Evolutionary conservation across 2,113 vertebrate genomes (phyloP).

Genomic region (Marcusenius ussheri): DNA sequence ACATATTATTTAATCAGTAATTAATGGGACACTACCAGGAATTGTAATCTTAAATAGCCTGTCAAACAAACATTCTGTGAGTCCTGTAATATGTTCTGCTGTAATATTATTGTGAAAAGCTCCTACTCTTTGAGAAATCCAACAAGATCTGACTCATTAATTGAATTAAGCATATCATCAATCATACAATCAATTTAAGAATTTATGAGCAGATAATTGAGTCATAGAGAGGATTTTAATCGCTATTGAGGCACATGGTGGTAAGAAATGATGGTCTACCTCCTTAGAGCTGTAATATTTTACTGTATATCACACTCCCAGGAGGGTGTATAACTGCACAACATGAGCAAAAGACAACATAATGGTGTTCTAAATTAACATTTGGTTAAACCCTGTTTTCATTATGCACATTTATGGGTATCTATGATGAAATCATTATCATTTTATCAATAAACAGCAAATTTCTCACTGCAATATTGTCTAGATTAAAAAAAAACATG

Average conservation of each 20-base stretch:
- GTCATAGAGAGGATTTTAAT: not conserved
- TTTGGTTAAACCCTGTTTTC: not conserved
- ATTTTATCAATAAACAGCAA: not conserved
- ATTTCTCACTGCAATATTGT: not conserved
- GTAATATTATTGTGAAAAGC: not conserved
- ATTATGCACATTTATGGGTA: not conserved
- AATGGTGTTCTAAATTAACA: not conserved
- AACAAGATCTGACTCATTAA: conserved; percentile 2
- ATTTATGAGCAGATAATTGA: conserved; percentile 11
- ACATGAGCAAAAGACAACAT: not conserved
- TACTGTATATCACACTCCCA: not conserved
- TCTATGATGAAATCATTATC: not conserved
- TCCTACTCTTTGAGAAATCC: not conserved
- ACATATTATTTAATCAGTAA: conserved; percentile 12
- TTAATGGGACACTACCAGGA: conserved; percentile 11
- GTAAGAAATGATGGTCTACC: conserved; percentile 1
- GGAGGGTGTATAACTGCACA: not conserved
- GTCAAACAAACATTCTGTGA: not conserved
- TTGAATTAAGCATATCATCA: conserved; percentile 13
- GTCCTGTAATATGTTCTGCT: not conserved
- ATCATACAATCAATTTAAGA: conserved; percentile 9
- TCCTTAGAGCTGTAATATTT: not conserved
- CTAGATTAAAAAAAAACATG: not conserved
- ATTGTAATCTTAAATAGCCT: conserved; percentile 10
- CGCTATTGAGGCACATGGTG: not conserved